phyloP scores from a whole-genome alignment of 2,797 vertebrate genomes.

The Oreortyx pictus region DNA sequence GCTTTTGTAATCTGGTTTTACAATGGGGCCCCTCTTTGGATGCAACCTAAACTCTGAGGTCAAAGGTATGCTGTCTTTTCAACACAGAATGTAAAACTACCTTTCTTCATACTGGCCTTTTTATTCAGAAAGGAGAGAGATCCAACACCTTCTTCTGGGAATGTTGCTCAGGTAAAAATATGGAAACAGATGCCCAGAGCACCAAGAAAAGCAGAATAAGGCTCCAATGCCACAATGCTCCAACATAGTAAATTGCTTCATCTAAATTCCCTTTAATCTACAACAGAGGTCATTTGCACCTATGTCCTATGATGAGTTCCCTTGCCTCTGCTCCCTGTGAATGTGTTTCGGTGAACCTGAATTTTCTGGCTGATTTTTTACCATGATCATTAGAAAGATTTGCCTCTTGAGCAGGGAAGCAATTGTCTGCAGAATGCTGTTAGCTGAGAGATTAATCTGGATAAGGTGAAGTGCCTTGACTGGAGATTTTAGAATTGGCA shows the following conservation, averaged over 20 bases:
- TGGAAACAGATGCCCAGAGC: not conserved
- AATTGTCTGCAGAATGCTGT: not conserved
- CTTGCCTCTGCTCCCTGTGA: not conserved
- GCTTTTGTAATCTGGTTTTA: slow-evolving; percentile 41
- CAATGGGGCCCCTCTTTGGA: not conserved
- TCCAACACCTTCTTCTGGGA: not conserved
- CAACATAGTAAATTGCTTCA: not conserved
- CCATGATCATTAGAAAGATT: not conserved
- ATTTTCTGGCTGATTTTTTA: slow-evolving; percentile 11
- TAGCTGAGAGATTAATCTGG: slow-evolving; percentile 27
- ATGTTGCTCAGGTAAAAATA: not conserved
- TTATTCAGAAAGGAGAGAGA: not conserved
- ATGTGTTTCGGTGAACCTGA: not conserved
- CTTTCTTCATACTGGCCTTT: slow-evolving; percentile 1
- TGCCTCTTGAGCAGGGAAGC: slow-evolving; percentile 17
- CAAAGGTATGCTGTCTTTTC: not conserved
- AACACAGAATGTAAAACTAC: slow-evolving; percentile 18
- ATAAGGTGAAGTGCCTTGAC: slow-evolving; percentile 8
- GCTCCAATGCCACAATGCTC: not conserved
- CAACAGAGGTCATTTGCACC: not conserved
- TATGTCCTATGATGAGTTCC: not conserved
- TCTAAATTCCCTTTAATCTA: not conserved
- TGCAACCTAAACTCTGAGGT: slow-evolving; percentile 1
- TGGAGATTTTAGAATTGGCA: slow-evolving; percentile 38
- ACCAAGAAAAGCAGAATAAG: not conserved